Evolutionary conservation across 2,888 invertebrate species (phyloP), one percentile per base, ranked within the genome.

Genomic region (Rotaria macrura): DNA sequence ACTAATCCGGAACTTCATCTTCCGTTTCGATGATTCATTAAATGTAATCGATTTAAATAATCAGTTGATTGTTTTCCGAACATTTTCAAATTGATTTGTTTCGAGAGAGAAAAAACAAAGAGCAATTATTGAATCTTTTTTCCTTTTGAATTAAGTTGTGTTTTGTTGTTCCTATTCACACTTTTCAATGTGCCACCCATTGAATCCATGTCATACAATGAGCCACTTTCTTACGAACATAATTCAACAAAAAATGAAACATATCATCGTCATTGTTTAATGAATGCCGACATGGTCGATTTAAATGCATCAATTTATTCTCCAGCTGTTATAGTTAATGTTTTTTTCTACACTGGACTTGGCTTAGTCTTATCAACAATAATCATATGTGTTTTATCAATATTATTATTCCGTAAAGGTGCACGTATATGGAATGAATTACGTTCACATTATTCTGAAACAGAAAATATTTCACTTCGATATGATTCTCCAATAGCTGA

Each of bases 161-260:
- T 5, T 34, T 12, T 79, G 14, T 43, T 79, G 6, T 79, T 79
- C 10, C 25, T 79, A 12, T 79, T 79, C 14, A 79, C 25, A 43
- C 40, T 79, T 10, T 79, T 79, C 12, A 79, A 79, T 43, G 79
- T 79, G 20, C 79, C 79, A 79, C 25, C 79, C 12, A 79, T 79
- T 14, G 79, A 79, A 43, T 43, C 79, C 9, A 79, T 79, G 79
- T 79, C 79, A 6, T 79, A n/a, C 14, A 79, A 79, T 79, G 79
- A 79, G 43, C 79, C 79, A 25, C 10, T 79, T 25, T 40, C 38
- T 10, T 79, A 43, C 43, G 3, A 9, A 25, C 43, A 25, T 12
- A 79, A 79, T 79, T 23, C 40, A 43, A 79, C 79, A 12, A 43
- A 0, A 25, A 79, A 79, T 43, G 10, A 9, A 5, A 79, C 79